Conservation (phyloP, 2,113 vertebrate genomes). For the Coregonus clupeaformis region DNA sequence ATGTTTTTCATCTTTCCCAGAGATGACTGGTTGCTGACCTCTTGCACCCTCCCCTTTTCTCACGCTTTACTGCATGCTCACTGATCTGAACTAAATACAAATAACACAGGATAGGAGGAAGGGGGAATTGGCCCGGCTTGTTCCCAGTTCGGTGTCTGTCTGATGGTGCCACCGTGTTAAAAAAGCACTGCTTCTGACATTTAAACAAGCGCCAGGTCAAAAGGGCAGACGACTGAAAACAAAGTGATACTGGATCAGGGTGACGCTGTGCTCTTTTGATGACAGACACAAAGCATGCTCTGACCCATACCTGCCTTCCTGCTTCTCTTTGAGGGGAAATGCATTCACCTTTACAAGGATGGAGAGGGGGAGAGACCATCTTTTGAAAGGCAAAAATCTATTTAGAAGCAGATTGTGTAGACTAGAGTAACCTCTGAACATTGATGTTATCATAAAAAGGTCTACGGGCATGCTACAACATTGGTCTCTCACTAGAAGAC, state of each 20-base stretch:
- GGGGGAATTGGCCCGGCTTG: no score
- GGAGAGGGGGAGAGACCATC: not conserved
- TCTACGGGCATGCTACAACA: not conserved
- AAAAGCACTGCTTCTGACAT: slow-evolving; percentile 49
- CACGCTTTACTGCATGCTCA: slow-evolving; percentile 36
- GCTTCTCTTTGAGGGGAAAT: slow-evolving; percentile 17
- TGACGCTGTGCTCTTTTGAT: slow-evolving; percentile 26
- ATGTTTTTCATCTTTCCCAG: not conserved
- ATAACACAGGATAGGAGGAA: not conserved
- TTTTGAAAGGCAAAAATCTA: not conserved
- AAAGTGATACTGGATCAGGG: slow-evolving; percentile 35
- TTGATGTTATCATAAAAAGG: not conserved
- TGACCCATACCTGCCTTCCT: slow-evolving; percentile 11
- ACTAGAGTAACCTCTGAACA: not conserved
- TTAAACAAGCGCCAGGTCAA: slow-evolving; percentile 58
- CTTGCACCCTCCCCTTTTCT: slow-evolving; percentile 18
- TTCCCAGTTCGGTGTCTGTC: not conserved
- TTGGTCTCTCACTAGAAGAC: not conserved
- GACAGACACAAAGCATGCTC: slow-evolving; percentile 14
- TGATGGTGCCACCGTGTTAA: slow-evolving; percentile 30
- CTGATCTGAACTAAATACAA: slow-evolving; percentile 30
- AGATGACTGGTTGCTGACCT: not conserved
- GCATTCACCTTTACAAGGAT: slow-evolving; percentile 28
- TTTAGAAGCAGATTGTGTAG: not conserved
- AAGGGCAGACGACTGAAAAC: slow-evolving; percentile 51